These are phyloP conservation scores for human (Homo sapiens) DNA, from an alignment of 2,113 vertebrate species.

Conservation along the genomic window GRCh38 chr16:21763001-21763500, in stretches of 20 bases:
- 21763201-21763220: neutral
- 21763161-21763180: neutral
- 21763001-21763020: rapidly evolving
- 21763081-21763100: neutral
- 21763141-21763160: neutral
- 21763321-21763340: neutral
- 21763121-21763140: neutral
- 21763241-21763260: rapidly evolving
- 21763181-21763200: neutral
- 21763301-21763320: neutral
- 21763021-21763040: neutral
- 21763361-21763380: neutral
- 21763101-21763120: rapidly evolving
- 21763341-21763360: neutral
- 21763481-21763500: conserved; percentile 20
- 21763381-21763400: neutral
- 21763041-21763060: neutral
- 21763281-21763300: neutral
- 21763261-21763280: rapidly evolving
- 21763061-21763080: neutral
- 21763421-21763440: neutral
- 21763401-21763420: neutral
- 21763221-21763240: neutral
- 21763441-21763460: conserved; percentile 53
- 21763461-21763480: conserved; percentile 62